Conservation (phyloP, 2,797 vertebrate genomes). For the Knipowitschia caucasica region DNA sequence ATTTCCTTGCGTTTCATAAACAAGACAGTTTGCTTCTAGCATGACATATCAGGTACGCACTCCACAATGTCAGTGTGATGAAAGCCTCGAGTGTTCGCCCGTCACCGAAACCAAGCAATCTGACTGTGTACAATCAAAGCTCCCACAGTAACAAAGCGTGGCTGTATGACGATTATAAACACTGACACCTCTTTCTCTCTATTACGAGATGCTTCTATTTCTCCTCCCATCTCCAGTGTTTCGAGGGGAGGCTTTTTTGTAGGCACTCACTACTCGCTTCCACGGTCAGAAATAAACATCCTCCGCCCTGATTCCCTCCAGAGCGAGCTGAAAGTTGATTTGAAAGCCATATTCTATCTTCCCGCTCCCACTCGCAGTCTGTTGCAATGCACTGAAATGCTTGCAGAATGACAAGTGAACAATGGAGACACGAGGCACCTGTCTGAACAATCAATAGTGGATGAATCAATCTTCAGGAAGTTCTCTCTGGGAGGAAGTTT, state of each 20-base stretch:
- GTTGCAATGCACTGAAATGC: constrained; percentile 15
- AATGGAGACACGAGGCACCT: constrained; percentile 1
- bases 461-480: constrained; percentile 10
- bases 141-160: neutral
- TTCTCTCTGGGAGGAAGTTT: constrained; percentile 32
- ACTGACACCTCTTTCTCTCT: neutral
- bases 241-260: neutral
- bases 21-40: neutral
- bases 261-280: too few species aligned
- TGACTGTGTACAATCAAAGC: neutral
- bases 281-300: constrained; percentile 10
- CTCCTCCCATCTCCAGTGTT: neutral
- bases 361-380: constrained; percentile 33
- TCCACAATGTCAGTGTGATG: neutral
- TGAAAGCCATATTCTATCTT: constrained; percentile 24
- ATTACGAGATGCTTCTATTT: neutral
- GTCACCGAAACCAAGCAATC: neutral
- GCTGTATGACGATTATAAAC: neutral
- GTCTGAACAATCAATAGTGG: neutral
- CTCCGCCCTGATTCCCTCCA: constrained; percentile 29
- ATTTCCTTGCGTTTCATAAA: neutral
- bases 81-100: neutral
- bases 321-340: constrained; percentile 11
- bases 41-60: neutral
- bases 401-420: neutral